phyloP scores from a whole-genome alignment of 2,113 vertebrate species.

The Ranitomeya variabilis region DNA sequence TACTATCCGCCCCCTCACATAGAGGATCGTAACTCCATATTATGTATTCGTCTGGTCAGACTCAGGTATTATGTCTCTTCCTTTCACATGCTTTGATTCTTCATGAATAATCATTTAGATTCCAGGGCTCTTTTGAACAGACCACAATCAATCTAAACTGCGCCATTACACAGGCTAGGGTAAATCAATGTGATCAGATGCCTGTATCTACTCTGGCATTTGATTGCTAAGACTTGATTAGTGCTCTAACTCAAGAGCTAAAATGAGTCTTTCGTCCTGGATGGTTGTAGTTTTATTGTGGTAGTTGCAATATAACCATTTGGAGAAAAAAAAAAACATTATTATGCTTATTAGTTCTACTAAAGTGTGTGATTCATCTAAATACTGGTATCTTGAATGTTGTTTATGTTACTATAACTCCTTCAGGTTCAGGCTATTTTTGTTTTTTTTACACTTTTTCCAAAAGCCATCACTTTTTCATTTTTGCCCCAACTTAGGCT shows the following conservation, averaged over 20 bases:
- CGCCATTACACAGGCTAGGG: slow-evolving; percentile 10
- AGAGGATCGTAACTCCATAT: not conserved
- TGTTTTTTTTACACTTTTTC: too few species aligned
- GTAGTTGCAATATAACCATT: not conserved
- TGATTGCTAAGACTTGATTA: slow-evolving; percentile 28
- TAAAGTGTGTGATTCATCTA: not conserved
- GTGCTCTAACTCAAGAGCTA: not conserved
- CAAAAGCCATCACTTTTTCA: too few species aligned
- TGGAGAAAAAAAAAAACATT: not conserved
- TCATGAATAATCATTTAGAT: slow-evolving; percentile 40
- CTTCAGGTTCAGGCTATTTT: too few species aligned
- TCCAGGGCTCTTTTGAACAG: not conserved
- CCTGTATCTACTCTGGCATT: not conserved
- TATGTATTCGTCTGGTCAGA: not conserved
- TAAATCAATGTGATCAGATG: slow-evolving; percentile 26
- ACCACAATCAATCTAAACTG: slow-evolving; percentile 34
- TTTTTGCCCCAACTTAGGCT: too few species aligned
- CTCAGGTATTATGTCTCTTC: not conserved
- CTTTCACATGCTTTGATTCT: not conserved
- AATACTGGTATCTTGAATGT: not conserved
- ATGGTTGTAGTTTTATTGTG: not conserved
- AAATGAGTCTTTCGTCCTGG: not conserved
- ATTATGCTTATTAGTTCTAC: not conserved
- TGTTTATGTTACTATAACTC: not conserved
- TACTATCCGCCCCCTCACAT: not conserved